A percentile compares a stretch with the other conserved stretches of the same genome.
Conservation (phyloP, 1,140 invertebrate species). For the Stegodyphus mimosarum region DNA sequence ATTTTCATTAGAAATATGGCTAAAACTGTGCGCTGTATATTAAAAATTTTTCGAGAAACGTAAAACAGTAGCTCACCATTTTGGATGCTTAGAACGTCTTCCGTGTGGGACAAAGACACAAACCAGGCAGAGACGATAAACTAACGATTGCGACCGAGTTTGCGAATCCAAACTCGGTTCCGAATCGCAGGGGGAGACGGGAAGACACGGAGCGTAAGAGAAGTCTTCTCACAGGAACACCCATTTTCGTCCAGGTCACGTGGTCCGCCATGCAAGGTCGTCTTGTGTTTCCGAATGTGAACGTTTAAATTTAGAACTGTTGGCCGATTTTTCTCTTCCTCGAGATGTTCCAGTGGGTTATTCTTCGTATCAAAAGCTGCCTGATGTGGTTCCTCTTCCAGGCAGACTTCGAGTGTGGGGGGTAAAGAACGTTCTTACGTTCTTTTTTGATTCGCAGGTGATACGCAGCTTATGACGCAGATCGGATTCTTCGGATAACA, state of each 20-base stretch:
- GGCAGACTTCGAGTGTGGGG: neutral
- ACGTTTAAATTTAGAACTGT: constrained; percentile 52
- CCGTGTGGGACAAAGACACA: neutral
- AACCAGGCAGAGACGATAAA: neutral
- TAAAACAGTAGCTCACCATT: constrained; percentile 1
- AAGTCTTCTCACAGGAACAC: constrained; percentile 9
- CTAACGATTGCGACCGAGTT: neutral
- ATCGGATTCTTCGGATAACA: neutral
- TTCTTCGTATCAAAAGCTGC: neutral
- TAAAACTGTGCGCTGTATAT: no score
- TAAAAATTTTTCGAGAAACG: neutral
- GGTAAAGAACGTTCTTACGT: neutral
- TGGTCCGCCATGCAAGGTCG: constrained; percentile 40
- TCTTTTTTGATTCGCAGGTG: constrained; percentile 19
- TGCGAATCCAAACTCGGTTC: neutral
- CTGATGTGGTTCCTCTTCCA: neutral
- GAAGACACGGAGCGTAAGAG: neutral
- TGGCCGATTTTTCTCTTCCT: constrained; percentile 29
- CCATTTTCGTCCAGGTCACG: constrained; percentile 59
- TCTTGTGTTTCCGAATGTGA: constrained; percentile 54
- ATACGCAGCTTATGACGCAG: constrained; percentile 16
- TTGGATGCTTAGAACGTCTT: neutral
- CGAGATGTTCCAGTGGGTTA: neutral
- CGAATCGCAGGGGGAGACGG: constrained; percentile 28
- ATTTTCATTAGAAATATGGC: no score